A percentile compares a stretch with the other conserved stretches of the same genome.
These are phyloP conservation scores for Falco columbarius DNA, from an alignment of 2,797 vertebrate species.

Conservation along the genomic window DNA sequence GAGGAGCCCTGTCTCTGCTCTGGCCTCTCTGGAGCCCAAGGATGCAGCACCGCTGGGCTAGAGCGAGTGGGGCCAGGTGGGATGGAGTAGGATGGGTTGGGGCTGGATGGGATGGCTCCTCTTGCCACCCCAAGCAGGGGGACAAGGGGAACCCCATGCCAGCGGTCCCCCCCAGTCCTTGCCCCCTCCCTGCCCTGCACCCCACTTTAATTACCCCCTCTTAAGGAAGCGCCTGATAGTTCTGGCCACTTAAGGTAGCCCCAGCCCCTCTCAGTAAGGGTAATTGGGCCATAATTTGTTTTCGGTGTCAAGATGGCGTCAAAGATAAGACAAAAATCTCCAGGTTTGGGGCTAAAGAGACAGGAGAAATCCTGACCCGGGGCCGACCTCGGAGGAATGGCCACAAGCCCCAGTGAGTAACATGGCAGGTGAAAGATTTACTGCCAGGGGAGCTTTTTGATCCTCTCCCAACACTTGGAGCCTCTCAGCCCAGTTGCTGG, in stretches of 20 bases:
- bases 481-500: constrained; percentile 2
- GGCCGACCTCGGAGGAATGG: constrained; percentile 70
- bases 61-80: neutral
- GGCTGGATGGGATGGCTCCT: neutral
- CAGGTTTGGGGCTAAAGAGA: constrained; percentile 67
- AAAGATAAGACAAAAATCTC: constrained; percentile 75
- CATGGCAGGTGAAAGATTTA: constrained; percentile 75
- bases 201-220: neutral
- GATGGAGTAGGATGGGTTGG: neutral
- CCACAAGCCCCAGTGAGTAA: constrained; percentile 62
- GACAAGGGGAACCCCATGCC: neutral
- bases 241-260: constrained; percentile 54
- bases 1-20: neutral
- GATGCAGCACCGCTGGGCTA: neutral
- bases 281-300: constrained; percentile 76
- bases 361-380: constrained; percentile 75
- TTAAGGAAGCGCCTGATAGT: constrained; percentile 41
- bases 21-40: rapidly evolving
- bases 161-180: neutral
- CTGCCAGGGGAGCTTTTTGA: constrained; percentile 67
- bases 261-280: constrained; percentile 8
- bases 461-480: constrained; percentile 52
- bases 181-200: neutral
- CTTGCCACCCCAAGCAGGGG: neutral
- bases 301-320: constrained; percentile 77